Evolutionary conservation across 2,113 vertebrate species (phyloP).

Genomic region (Xenopus laevis): DNA sequence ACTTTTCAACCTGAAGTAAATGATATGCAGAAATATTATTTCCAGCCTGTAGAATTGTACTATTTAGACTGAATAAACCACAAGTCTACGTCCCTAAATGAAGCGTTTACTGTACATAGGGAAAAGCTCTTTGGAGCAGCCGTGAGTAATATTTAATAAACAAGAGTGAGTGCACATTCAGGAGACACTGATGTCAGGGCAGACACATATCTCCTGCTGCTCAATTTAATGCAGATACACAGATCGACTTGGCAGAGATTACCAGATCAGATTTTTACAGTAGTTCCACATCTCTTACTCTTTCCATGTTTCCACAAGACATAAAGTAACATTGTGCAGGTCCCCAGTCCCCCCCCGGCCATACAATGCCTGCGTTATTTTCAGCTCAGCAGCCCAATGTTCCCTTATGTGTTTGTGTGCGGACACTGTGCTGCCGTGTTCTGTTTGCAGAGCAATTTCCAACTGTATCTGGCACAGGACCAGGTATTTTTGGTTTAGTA

Average conservation of each 20-base stretch:
- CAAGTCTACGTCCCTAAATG: background rate
- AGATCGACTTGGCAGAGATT: background rate
- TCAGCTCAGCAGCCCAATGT: slow-evolving; percentile 10
- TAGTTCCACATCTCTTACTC: background rate
- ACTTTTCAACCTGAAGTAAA: too few species aligned
- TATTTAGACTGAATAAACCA: too few species aligned
- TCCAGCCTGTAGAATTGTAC: too few species aligned
- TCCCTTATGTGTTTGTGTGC: background rate
- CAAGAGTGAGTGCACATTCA: background rate
- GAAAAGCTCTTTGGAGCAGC: background rate
- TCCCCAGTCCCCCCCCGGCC: slow-evolving; percentile 3
- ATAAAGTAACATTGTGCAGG: slow-evolving; percentile 31
- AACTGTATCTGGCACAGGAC: slow-evolving; percentile 20
- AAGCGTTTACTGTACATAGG: background rate
- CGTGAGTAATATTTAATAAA: background rate
- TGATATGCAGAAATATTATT: too few species aligned
- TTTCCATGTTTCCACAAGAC: slow-evolving; percentile 8
- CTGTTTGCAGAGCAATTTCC: slow-evolving; percentile 4
- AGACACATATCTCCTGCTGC: background rate
- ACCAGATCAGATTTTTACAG: background rate
- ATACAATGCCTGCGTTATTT: slow-evolving; percentile 28
- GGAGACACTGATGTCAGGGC: background rate
- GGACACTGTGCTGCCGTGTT: slow-evolving; percentile 24
- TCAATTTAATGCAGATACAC: background rate
- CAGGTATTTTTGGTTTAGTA: slow-evolving; percentile 24